Percentiles rank a stretch among this genome's conserved stretches.
phyloP scores from a whole-genome alignment of 2,113 vertebrate genomes.

The Furnarius figulus region DNA sequence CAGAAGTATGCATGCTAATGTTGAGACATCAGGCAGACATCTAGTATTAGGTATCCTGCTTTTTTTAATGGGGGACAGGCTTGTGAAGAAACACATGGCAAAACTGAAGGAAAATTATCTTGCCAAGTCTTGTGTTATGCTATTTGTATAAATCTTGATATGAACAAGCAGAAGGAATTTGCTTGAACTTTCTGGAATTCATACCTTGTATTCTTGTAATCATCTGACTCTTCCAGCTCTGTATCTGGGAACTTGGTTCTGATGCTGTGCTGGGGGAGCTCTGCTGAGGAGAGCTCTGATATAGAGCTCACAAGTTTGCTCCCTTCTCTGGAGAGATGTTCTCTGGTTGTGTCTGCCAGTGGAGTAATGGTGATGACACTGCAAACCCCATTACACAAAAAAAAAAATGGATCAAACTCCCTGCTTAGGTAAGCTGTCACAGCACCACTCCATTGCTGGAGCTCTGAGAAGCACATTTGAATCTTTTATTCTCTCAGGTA shows the following conservation, averaged over 20 bases:
- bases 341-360: neutral
- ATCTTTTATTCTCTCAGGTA: neutral
- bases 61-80: neutral
- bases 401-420: neutral
- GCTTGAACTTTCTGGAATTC: slow-evolving; percentile 45
- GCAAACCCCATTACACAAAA: neutral
- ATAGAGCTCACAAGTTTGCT: neutral
- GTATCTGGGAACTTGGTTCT: neutral
- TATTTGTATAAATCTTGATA: slow-evolving; percentile 41
- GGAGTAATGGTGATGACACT: neutral
- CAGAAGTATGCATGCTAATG: neutral
- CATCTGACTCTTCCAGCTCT: neutral
- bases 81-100: slow-evolving; percentile 20
- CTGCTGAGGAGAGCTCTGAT: neutral
- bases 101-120: slow-evolving; percentile 39
- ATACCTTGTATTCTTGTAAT: slow-evolving; percentile 9
- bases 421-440: neutral
- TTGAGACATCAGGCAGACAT: slow-evolving; percentile 9
- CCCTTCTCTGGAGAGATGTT: neutral
- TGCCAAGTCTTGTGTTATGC: neutral
- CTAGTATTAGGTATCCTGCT: neutral
- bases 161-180: slow-evolving; percentile 45
- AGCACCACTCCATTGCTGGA: neutral
- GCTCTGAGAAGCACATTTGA: neutral
- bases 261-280: neutral